Percentiles rank a stretch among this genome's conserved stretches.
phyloP scores from a whole-genome alignment of 2,797 vertebrate genomes.

The Schizopygopsis pylzovi region DNA sequence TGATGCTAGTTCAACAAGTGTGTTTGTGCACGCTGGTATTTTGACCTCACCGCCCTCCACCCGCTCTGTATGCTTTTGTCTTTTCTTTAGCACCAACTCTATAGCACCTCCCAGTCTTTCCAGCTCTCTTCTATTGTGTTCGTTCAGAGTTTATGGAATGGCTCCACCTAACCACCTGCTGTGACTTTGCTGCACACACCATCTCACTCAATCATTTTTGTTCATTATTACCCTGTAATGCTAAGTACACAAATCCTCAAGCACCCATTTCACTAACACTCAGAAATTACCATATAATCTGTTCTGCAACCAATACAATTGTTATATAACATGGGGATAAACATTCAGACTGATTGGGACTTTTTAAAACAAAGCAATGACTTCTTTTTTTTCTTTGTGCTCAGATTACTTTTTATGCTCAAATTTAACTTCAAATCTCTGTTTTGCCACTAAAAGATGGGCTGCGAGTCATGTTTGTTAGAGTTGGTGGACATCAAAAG shows the following conservation, averaged over 20 bases:
- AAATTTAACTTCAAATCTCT: not conserved
- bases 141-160: not conserved
- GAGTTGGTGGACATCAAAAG: slow-evolving; percentile 13
- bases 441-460: not conserved
- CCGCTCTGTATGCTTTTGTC: slow-evolving; percentile 8
- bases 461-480: not conserved
- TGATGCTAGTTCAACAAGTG: slow-evolving; percentile 37
- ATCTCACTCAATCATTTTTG: not conserved
- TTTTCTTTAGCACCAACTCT: not conserved
- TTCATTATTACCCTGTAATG: not conserved
- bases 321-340: not conserved
- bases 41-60: slow-evolving; percentile 39
- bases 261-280: not conserved
- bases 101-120: slow-evolving; percentile 4
- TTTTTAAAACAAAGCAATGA: slow-evolving; percentile 15
- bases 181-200: slow-evolving; percentile 30
- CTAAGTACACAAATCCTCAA: not conserved
- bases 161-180: slow-evolving; percentile 5
- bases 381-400: not conserved
- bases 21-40: slow-evolving; percentile 35
- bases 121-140: slow-evolving; percentile 9
- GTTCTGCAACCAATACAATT: slow-evolving; percentile 1
- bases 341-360: not conserved
- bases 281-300: slow-evolving; percentile 1
- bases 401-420: not conserved